phyloP scores from a whole-genome alignment of 2,888 invertebrate species.

The Machimus atricapillus region DNA sequence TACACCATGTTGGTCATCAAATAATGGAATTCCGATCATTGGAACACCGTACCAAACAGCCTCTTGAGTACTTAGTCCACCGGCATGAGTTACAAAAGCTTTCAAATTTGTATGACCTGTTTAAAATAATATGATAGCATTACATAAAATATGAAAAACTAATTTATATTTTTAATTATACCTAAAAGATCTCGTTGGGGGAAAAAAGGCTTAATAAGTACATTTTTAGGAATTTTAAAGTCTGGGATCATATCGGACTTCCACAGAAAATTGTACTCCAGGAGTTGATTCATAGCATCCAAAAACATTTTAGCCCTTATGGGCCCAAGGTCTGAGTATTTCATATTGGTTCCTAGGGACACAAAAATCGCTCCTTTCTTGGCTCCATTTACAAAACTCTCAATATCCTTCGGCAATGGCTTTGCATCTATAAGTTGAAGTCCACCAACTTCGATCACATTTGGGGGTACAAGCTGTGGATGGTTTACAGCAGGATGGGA shows the following conservation, averaged over 20 bases:
- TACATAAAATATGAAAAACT: background rate
- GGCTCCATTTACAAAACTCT: slow-evolving; percentile 53
- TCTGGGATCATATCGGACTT: slow-evolving; percentile 52
- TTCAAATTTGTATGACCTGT: slow-evolving; percentile 53
- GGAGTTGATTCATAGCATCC: slow-evolving; percentile 52
- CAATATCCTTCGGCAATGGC: slow-evolving; percentile 51
- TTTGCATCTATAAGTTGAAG: slow-evolving; percentile 55
- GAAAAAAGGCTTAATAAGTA: slow-evolving; percentile 63
- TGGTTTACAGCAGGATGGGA: slow-evolving; percentile 55
- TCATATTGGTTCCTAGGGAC: slow-evolving; percentile 55
- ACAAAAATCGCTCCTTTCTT: slow-evolving; percentile 56
- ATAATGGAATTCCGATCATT: slow-evolving; percentile 54
- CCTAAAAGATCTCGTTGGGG: slow-evolving; percentile 65
- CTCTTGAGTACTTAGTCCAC: slow-evolving; percentile 55
- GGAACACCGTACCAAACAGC: slow-evolving; percentile 56
- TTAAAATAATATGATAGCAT: background rate
- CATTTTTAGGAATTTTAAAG: slow-evolving; percentile 58
- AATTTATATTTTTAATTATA: slow-evolving; percentile 47
- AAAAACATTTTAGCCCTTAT: slow-evolving; percentile 50
- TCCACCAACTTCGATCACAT: slow-evolving; percentile 58
- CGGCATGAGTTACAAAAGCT: slow-evolving; percentile 55
- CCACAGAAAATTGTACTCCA: slow-evolving; percentile 59
- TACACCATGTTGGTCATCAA: slow-evolving; percentile 53
- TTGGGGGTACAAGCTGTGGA: slow-evolving; percentile 56
- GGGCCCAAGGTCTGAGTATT: slow-evolving; percentile 47